Evolutionary conservation across 2,797 vertebrate genomes (phyloP), one percentile per base, ranked within the genome.

Genomic region (Perodicticus potto): DNA sequence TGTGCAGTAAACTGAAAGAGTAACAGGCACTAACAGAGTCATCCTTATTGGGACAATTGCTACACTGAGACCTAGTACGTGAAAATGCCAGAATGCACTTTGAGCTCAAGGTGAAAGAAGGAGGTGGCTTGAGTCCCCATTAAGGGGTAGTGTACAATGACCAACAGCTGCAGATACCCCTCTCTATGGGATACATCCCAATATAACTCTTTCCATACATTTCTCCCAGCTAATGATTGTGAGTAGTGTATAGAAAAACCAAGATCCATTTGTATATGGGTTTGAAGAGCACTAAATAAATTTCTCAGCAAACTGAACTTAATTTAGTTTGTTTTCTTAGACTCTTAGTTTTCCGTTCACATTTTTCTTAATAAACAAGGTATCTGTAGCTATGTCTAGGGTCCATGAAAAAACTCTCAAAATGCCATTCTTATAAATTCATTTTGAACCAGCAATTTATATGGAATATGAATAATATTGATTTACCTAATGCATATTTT

Each of bases 281-380:
- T 97, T 81, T 95, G 45, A 94, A 97, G 91, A 94, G 67, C 34
- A 80, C 69, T 94, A 57, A 97, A 91, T 96, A 29, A 83, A 80
- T 82, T 95, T 96, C 88, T 92, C 61, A 86, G 69, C 81, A 95
- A 96, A 95, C 77, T 91, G 78, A 89, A 82, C 87, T 83, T 89
- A 94, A 91, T 93, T 96, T 95, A 85, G n/a, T 92, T 96, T 92
- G 91, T 91, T 92, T 91, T 32, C 87, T 87, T 86, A 88, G 53
- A 45, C 37, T 95, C 49, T 94, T 89, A 84, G 93, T 84, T 95
- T 96, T 69, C 72, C 78, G 84, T 32, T 82, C 61, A 14, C 10
- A 29, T 80, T 93, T 37, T 94, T 80, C 45, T 82, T 78, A 94
- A 80, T 77, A 77, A 95, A 91, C 40, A 88, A 23, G 1, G 1